Percentiles rank a stretch among this genome's conserved stretches.
Conservation (phyloP, 2,113 vertebrate species). For the Corydoras sp. region DNA sequence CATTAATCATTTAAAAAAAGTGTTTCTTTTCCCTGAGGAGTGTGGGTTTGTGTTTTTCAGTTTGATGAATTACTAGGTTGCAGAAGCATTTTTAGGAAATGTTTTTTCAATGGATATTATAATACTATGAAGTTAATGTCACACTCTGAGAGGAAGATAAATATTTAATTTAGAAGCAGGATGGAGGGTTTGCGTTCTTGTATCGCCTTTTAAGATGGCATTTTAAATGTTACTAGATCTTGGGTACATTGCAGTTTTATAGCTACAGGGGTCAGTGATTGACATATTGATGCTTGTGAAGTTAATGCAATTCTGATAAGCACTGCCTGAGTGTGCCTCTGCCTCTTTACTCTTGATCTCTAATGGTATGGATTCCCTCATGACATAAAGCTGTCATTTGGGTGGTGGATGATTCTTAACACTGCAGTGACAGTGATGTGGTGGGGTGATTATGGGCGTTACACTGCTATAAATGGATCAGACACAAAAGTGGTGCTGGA, state of each 20-base stretch:
- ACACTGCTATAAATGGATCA: too few relatives aligned
- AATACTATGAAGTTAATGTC: background rate
- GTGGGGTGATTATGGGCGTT: too few relatives aligned
- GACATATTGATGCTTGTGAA: constrained; percentile 8
- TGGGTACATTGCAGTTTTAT: background rate
- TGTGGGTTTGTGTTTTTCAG: constrained; percentile 3
- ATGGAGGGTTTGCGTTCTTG: constrained; percentile 6
- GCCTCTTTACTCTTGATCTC: too few relatives aligned
- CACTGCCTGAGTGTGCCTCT: background rate
- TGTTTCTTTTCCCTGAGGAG: background rate
- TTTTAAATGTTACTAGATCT: background rate
- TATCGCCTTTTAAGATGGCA: constrained; percentile 2
- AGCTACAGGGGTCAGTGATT: constrained; percentile 13
- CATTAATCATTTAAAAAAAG: background rate
- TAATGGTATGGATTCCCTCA: too few relatives aligned
- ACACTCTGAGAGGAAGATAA: background rate
- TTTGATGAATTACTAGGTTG: too few relatives aligned
- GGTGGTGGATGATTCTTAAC: too few relatives aligned
- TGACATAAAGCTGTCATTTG: too few relatives aligned
- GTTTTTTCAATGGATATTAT: background rate
- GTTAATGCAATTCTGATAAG: background rate
- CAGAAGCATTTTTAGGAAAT: too few relatives aligned
- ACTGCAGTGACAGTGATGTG: too few relatives aligned
- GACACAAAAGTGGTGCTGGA: too few relatives aligned
- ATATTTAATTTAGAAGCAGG: background rate